These are phyloP conservation scores for Tricholaema leucomelas DNA, from an alignment of 2,113 vertebrate genomes.

Conservation along the genomic window DNA sequence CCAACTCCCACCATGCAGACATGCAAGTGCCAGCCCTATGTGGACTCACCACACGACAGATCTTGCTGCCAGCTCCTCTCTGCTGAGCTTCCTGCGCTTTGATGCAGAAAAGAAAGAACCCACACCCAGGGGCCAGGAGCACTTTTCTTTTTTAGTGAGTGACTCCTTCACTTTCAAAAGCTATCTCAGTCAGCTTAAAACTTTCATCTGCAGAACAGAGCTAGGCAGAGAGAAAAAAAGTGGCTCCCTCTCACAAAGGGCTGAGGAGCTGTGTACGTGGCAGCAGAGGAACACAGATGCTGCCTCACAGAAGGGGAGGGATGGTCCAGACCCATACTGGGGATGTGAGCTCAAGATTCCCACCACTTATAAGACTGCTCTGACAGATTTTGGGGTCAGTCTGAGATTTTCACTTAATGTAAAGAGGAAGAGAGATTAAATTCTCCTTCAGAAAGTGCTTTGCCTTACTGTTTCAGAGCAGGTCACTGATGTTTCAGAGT, in stretches of 20 bases:
- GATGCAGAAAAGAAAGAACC: not conserved
- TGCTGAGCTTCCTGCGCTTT: not conserved
- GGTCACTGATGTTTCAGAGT: not conserved
- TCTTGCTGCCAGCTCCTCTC: not conserved
- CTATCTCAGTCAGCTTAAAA: not conserved
- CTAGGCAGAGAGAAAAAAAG: not conserved
- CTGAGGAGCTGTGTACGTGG: fast-evolving
- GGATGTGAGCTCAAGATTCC: not conserved
- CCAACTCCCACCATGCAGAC: not conserved
- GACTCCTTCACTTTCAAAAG: not conserved
- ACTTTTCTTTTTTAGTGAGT: not conserved
- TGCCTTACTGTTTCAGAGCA: not conserved
- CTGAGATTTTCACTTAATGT: not conserved
- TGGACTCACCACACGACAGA: not conserved
- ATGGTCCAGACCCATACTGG: not conserved
- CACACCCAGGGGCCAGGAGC: fast-evolving
- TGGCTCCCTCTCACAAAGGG: not conserved
- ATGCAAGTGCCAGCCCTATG: not conserved
- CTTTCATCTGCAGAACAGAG: not conserved
- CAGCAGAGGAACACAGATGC: not conserved
- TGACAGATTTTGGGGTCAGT: not conserved
- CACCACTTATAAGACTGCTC: not conserved
- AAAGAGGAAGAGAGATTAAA: not conserved
- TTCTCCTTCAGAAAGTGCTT: not conserved
- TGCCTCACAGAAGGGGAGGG: not conserved